Evolutionary conservation across 1,140 invertebrate genomes (phyloP).

Genomic region (Tetramorium parvispinum): DNA sequence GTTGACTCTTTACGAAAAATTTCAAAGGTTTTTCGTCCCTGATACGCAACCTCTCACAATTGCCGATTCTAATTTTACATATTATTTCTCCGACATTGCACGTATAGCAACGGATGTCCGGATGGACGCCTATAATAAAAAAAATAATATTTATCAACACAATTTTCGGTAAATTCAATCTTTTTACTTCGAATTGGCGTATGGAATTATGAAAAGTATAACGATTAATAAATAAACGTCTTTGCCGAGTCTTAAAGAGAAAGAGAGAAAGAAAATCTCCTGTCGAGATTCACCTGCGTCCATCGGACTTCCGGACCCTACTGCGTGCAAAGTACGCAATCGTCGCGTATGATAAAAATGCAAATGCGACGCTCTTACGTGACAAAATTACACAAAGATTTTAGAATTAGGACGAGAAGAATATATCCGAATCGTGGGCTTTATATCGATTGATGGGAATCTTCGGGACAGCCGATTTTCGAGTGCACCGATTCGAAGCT

Average conservation of each 20-base stretch:
- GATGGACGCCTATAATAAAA: neutral
- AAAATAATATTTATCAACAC: neutral
- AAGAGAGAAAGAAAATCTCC: neutral
- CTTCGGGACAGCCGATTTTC: constrained; percentile 20
- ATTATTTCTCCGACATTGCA: neutral
- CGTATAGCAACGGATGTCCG: neutral
- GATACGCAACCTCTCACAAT: constrained; percentile 32
- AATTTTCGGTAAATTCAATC: neutral
- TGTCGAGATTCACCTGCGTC: neutral
- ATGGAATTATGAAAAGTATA: neutral
- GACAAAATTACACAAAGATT: constrained; percentile 30
- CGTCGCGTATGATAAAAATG: constrained; percentile 5
- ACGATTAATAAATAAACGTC: neutral
- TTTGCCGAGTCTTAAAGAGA: neutral
- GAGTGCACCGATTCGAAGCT: constrained; percentile 57
- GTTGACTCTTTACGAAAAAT: constrained; percentile 16
- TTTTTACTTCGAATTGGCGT: neutral
- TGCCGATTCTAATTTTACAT: neutral
- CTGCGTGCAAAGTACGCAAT: neutral
- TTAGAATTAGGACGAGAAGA: constrained; percentile 47
- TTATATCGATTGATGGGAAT: constrained; percentile 55
- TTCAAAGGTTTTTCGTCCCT: neutral
- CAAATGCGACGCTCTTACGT: neutral
- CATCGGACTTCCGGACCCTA: neutral
- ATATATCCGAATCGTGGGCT: constrained; percentile 31